These are phyloP conservation scores for Eupithecia tripunctaria DNA, from an alignment of 2,888 invertebrate species.

Conservation along the genomic window DNA sequence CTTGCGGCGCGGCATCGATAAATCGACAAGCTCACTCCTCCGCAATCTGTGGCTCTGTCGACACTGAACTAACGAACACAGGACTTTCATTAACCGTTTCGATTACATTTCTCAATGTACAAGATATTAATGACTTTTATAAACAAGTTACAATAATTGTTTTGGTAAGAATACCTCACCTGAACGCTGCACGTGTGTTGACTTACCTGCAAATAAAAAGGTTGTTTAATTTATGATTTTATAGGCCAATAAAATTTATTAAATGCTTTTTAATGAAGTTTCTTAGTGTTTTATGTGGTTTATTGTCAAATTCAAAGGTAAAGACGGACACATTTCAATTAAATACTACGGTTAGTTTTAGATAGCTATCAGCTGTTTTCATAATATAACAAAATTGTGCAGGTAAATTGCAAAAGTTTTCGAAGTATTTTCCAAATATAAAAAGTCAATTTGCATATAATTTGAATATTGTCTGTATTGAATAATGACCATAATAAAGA, in stretches of 20 bases:
- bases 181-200: conserved; percentile 44
- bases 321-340: conserved; percentile 1
- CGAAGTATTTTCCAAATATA: conserved; percentile 8
- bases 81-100: conserved; percentile 67
- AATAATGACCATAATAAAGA: conserved; percentile 38
- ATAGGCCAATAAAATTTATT: conserved; percentile 18
- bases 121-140: conserved; percentile 72
- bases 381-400: background rate
- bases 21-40: conserved; percentile 50
- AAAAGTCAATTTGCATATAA: conserved; percentile 34
- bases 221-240: conserved; percentile 36
- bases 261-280: conserved; percentile 16
- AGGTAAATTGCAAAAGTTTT: conserved; percentile 5
- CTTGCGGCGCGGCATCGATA: conserved; percentile 60
- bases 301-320: background rate
- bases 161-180: conserved; percentile 53
- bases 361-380: background rate
- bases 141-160: conserved; percentile 67
- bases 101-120: conserved; percentile 66
- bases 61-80: conserved; percentile 67
- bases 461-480: conserved; percentile 33
- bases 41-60: conserved; percentile 48
- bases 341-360: background rate
- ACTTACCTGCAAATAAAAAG: conserved; percentile 62
- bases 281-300: background rate